Evolutionary conservation across 1,140 invertebrate genomes (phyloP), one percentile per base, ranked within the genome.

Genomic region (Orius insidiosus): DNA sequence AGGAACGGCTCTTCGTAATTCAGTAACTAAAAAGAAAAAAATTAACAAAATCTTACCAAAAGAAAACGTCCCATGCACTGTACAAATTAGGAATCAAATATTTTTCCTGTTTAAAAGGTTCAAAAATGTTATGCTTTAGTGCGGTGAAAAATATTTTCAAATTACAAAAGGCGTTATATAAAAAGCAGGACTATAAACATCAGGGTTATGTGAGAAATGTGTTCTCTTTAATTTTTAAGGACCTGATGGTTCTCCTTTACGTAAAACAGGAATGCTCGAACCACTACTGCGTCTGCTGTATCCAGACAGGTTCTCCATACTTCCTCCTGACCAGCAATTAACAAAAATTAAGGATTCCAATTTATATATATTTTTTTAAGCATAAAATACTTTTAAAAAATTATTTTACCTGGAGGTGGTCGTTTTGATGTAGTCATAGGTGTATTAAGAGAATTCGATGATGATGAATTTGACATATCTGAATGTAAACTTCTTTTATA

Each of bases 401-500:
- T n/a, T n/a, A n/a, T 6, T 7, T 43, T 43, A 43, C 41, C 41
- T 10, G 41, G 19, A 11, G 41, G 41, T 2, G 41, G 41, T 2
- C 41, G 41, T 6, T 18, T 38, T 6, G 31, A 7, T 38, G 45
- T 38, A 3, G 13, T 31, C 11, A 18, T 7, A n/a, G 41, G 51
- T 14, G 50, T 49, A 33, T 57, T 40, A 8, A 59, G 51, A 2
- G 56, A 58, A 47, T 59, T 59, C 2, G 51, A 49, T 36, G 51
- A 52, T 44, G 47, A 46, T 2, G 47, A 52, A 41, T 52, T 52
- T 1, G 47, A 49, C 47, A 49, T 49, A 34, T 52, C 51, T 1
- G 49, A 51, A 13, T 51, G 49, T 5, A 51, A 31, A 33, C 18
- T 47, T 37, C 46, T 32, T 64, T 94, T 85, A 49, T 89, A 88